Evolutionary conservation across 2,888 invertebrate species (phyloP), one percentile per base, ranked within the genome.

Genomic region (Thera obeliscata): DNA sequence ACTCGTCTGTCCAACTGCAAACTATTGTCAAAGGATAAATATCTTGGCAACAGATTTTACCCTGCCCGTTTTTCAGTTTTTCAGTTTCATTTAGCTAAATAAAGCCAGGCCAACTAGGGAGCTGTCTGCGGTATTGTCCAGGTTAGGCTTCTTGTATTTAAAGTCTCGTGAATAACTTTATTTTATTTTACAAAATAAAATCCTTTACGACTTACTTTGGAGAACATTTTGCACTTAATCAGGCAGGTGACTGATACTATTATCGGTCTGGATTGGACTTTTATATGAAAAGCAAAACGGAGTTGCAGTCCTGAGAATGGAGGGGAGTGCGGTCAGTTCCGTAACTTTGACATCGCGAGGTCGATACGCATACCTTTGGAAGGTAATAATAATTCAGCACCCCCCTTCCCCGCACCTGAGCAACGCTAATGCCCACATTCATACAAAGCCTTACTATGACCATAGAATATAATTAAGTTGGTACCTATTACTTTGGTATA

Each of bases 301-400:
- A 90, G 87, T 79, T 83, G 80, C 82, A 75, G 87, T 88, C 90
- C 91, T 88, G 83, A 57, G 60, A 63, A 83, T 88, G 86, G 92
- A 81, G 92, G 92, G 91, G 90, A 74, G 76, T 81, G 85, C 88
- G 91, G 92, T 90, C 91, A 90, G 93, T 93, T 93, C 93, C 93
- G 93, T 91, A 93, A 93, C 87, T 93, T 92, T 93, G 93, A 93
- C 93, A 93, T 87, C 85, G 84, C 93, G 93, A 93, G 93, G 93
- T 93, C 93, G 84, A 80, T 76, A 78, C 82, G 85, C 87, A 87
- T 87, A 86, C 87, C 86, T 84, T 85, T 83, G 83, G 81, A 78
- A 79, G 79, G 75, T 78, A 81, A 84, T 78, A 81, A 84, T 88
- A 83, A 82, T 80, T 85, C 81, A 77, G 77, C 48, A 77, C 79